Evolutionary conservation across 2,888 invertebrate genomes (phyloP).

Genomic region (Tribolium freemani): DNA sequence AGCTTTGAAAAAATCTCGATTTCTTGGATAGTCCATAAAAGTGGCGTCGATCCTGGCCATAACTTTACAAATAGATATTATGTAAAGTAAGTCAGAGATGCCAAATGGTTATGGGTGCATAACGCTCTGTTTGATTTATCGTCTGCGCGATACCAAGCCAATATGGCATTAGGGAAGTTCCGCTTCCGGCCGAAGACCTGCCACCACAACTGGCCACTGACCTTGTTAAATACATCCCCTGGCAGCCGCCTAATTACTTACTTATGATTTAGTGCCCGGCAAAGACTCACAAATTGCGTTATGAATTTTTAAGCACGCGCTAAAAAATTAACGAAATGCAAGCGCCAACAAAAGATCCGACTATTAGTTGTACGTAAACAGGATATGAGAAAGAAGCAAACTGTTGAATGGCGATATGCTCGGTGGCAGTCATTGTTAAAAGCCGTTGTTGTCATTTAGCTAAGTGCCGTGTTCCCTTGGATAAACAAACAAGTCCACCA

Average conservation of each 20-base stretch:
- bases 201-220: conserved; percentile 11
- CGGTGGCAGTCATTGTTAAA: conserved; percentile 58
- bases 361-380: conserved; percentile 49
- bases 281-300: conserved; percentile 11
- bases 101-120: conserved; percentile 41
- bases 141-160: conserved; percentile 33
- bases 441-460: conserved; percentile 62
- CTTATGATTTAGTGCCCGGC: conserved; percentile 7
- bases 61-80: conserved; percentile 43
- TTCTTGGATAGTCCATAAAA: conserved; percentile 32
- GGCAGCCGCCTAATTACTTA: background rate
- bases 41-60: conserved; percentile 29
- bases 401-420: conserved; percentile 54
- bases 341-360: conserved; percentile 34
- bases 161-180: conserved; percentile 38
- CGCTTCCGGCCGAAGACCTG: conserved; percentile 28
- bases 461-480: conserved; percentile 62
- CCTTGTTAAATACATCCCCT: conserved; percentile 6
- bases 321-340: conserved; percentile 19
- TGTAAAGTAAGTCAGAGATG: conserved; percentile 41
- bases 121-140: conserved; percentile 36
- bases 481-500: conserved; percentile 56
- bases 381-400: conserved; percentile 52
- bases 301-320: background rate
- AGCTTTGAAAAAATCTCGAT: conserved; percentile 13